Percentiles rank a stretch among this genome's conserved stretches.
Conservation (phyloP, 2,888 invertebrate species). For the Exephanes ischioxanthus region DNA sequence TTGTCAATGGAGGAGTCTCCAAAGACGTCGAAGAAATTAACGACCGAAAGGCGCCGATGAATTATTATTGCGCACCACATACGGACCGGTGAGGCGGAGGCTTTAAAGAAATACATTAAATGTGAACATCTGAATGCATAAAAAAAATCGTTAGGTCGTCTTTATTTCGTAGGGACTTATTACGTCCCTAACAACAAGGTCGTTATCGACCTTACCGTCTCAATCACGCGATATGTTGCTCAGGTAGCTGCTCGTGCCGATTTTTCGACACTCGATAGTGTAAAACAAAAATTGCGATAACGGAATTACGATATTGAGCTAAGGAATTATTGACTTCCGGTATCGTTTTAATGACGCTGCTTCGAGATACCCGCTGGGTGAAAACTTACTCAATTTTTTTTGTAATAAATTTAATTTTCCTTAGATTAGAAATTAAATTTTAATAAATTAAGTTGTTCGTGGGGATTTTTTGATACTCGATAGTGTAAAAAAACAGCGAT, state of each 20-base stretch:
- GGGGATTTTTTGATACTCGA: background rate
- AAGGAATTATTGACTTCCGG: too few relatives aligned
- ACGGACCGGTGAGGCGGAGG: background rate
- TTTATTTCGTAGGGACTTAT: too few relatives aligned
- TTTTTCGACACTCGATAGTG: background rate
- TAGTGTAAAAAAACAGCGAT: background rate
- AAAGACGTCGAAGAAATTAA: slow-evolving; percentile 46
- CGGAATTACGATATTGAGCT: too few relatives aligned
- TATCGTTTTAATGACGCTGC: background rate
- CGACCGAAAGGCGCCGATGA: slow-evolving; percentile 57
- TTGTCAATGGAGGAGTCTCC: slow-evolving; percentile 51
- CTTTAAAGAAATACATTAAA: slow-evolving; percentile 3
- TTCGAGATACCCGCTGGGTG: background rate
- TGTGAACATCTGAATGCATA: background rate
- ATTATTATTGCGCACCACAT: slow-evolving; percentile 47
- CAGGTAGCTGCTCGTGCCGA: background rate
- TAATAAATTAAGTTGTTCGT: background rate
- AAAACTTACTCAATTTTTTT: too few relatives aligned
- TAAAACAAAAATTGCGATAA: too few relatives aligned
- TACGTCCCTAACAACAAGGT: too few relatives aligned
- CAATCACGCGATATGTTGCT: too few relatives aligned
- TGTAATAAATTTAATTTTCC: too few relatives aligned
- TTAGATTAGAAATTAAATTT: too few relatives aligned
- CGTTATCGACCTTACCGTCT: too few relatives aligned
- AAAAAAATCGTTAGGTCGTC: too few relatives aligned